Conservation (phyloP, 2,888 invertebrate species). For the Odontomyia ornata region DNA sequence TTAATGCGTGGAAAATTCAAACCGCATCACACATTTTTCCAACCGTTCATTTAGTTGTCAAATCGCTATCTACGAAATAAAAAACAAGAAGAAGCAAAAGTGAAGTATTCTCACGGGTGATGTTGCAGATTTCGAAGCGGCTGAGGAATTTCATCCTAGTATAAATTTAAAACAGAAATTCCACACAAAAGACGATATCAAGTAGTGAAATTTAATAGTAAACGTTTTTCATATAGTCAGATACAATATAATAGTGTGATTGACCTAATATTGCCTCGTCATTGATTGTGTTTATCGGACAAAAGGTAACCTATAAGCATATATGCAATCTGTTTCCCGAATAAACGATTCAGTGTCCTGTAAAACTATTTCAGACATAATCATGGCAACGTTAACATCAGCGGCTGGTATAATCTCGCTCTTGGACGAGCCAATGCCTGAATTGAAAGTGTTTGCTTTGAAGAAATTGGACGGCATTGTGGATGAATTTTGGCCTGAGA, state of each 20-base stretch:
- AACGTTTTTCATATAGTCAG: background rate
- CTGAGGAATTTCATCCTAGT: background rate
- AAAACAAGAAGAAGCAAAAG: too few relatives aligned
- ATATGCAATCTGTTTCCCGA: background rate
- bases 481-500: too few relatives aligned
- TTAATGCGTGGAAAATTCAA: too few relatives aligned
- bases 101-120: background rate
- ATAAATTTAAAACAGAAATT: background rate
- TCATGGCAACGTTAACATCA: slow-evolving; percentile 72
- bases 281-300: slow-evolving; percentile 17
- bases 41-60: too few relatives aligned
- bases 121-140: slow-evolving; percentile 28
- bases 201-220: background rate
- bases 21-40: too few relatives aligned
- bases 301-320: slow-evolving; percentile 9
- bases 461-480: too few relatives aligned
- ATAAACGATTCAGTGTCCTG: background rate
- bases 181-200: background rate
- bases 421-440: too few relatives aligned
- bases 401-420: slow-evolving; percentile 94
- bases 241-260: background rate
- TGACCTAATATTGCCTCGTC: background rate
- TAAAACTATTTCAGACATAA: slow-evolving; percentile 55
- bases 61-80: too few relatives aligned
- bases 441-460: too few relatives aligned